phyloP scores from a whole-genome alignment of 2,797 vertebrate genomes.

The Pseudomugil gertrudae region DNA sequence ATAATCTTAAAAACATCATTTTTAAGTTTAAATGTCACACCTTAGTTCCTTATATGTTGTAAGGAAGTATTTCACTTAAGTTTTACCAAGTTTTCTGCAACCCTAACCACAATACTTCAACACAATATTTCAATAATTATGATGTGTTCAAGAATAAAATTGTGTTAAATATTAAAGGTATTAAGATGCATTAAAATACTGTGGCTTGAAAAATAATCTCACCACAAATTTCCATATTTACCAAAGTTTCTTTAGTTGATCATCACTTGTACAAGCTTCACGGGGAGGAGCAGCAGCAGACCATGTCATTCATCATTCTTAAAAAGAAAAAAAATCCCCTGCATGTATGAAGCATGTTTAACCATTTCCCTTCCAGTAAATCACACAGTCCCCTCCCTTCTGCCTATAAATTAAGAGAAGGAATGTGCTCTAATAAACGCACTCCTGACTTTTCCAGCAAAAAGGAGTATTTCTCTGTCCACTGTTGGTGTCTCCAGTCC shows the following conservation, averaged over 20 bases:
- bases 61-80: too few species aligned
- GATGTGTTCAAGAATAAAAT: background rate
- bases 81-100: too few species aligned
- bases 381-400: constrained; percentile 45
- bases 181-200: background rate
- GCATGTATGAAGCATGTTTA: constrained; percentile 50
- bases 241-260: background rate
- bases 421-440: constrained; percentile 10
- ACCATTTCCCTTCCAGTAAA: constrained; percentile 51
- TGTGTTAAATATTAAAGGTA: background rate
- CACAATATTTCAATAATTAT: too few species aligned
- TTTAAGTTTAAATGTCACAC: background rate
- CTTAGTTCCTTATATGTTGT: background rate
- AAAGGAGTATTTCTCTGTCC: constrained; percentile 10
- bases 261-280: background rate
- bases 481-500: constrained; percentile 7
- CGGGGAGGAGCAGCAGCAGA: constrained; percentile 34
- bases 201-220: background rate
- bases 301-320: constrained; percentile 1
- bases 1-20: background rate
- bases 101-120: too few species aligned
- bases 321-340: constrained; percentile 13
- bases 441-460: constrained; percentile 19
- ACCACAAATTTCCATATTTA: constrained; percentile 29
- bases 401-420: constrained; percentile 49